Conservation (phyloP, 1,140 invertebrate species). For the Papilio xuthus region DNA sequence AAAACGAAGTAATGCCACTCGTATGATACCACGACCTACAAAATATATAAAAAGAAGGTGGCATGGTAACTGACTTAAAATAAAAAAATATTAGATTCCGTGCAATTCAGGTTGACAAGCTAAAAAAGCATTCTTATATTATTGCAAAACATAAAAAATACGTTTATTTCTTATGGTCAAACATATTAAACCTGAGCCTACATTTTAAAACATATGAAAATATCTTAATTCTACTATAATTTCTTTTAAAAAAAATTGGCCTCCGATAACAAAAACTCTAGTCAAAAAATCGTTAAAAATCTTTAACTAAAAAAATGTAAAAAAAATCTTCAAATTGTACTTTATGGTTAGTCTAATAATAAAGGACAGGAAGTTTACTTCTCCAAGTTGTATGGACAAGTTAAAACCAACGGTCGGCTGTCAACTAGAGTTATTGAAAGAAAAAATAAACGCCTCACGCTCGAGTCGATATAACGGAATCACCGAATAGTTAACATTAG, state of each 20-base stretch:
- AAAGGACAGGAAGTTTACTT: conserved; percentile 8
- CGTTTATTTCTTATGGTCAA: too few species aligned
- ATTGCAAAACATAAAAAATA: too few species aligned
- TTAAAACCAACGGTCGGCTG: neutral
- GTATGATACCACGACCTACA: conserved; percentile 5
- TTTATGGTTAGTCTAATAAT: neutral
- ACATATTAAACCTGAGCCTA: too few species aligned
- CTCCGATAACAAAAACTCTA: neutral
- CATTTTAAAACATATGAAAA: too few species aligned
- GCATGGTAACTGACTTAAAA: neutral
- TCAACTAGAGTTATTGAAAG: conserved; percentile 19
- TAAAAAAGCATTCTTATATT: too few species aligned
- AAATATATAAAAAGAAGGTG: neutral
- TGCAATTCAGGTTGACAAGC: too few species aligned
- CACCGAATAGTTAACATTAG: conserved; percentile 16
- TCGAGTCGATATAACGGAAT: conserved; percentile 5
- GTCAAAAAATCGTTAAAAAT: neutral
- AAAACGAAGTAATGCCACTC: conserved; percentile 1
- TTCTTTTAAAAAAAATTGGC: neutral
- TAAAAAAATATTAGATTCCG: neutral
- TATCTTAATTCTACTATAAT: neutral
- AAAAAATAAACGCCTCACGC: conserved; percentile 14
- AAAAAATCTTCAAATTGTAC: too few species aligned
- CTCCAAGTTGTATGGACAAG: conserved; percentile 5
- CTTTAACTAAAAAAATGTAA: too few species aligned